These are phyloP conservation scores for Hepsetus odoe DNA, from an alignment of 2,113 vertebrate species.

Conservation along the genomic window DNA sequence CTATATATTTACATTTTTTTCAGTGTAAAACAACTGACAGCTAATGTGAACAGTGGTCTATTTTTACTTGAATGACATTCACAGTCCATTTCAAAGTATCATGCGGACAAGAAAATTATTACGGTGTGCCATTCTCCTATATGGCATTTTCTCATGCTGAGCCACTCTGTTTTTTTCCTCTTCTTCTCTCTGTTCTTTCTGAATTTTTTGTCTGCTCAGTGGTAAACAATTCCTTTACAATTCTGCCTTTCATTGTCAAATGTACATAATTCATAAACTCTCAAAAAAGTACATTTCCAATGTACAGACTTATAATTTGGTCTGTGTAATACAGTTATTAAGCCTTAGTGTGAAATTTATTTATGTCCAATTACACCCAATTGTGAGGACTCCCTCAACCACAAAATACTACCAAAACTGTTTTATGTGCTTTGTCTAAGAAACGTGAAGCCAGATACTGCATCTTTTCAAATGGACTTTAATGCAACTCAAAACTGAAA, in stretches of 20 bases:
- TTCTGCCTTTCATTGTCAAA: not conserved
- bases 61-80: slow-evolving; percentile 9
- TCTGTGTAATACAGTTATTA: not conserved
- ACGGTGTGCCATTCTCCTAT: not conserved
- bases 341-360: not conserved
- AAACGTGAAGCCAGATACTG: no score
- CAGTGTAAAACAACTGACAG: slow-evolving; percentile 1
- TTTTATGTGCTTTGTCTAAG: no score
- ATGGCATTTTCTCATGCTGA: not conserved
- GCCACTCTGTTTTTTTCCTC: not conserved
- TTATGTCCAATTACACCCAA: no score
- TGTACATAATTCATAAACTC: not conserved
- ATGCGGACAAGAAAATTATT: not conserved
- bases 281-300: not conserved
- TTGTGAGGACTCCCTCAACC: no score
- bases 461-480: no score
- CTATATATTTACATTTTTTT: not conserved
- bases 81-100: not conserved
- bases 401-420: not conserved
- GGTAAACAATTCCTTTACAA: not conserved
- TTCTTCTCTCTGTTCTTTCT: not conserved
- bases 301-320: not conserved
- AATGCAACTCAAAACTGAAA: no score
- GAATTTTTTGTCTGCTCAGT: not conserved
- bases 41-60: not conserved